A percentile compares a stretch with the other conserved stretches of the same genome.
Conservation (phyloP, 2,888 invertebrate genomes). For the Phortica magna region DNA sequence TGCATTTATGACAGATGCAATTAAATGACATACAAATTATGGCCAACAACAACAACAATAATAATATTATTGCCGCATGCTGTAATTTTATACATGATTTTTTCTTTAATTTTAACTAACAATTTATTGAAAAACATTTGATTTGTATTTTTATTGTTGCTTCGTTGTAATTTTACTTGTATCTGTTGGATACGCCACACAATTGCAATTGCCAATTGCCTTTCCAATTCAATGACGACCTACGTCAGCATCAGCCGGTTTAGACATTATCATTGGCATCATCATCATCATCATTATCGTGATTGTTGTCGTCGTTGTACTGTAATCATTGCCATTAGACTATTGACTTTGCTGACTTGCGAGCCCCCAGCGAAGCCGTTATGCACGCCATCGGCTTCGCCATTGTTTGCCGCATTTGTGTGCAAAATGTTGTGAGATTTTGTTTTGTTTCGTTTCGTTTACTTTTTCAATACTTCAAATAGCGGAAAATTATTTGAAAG, state of each 20-base stretch:
- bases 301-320: background rate
- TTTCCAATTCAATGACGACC: background rate
- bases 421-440: background rate
- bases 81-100: background rate
- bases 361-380: background rate
- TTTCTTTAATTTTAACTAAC: background rate
- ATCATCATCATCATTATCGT: too few species aligned
- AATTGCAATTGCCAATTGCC: background rate
- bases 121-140: background rate
- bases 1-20: background rate
- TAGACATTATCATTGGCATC: background rate
- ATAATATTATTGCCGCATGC: background rate
- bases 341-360: constrained; percentile 4
- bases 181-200: background rate
- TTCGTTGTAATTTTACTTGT: background rate
- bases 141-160: background rate
- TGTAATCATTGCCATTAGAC: constrained; percentile 26
- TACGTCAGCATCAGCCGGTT: constrained; percentile 14
- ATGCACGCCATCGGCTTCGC: background rate
- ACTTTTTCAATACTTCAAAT: too few species aligned
- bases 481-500: too few species aligned
- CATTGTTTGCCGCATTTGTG: background rate
- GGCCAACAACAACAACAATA: background rate
- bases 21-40: background rate
- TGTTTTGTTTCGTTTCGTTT: too few species aligned